Evolutionary conservation across 2,113 vertebrate genomes (phyloP), one percentile per base, ranked within the genome.

Genomic region (Catharus fuscescens): DNA sequence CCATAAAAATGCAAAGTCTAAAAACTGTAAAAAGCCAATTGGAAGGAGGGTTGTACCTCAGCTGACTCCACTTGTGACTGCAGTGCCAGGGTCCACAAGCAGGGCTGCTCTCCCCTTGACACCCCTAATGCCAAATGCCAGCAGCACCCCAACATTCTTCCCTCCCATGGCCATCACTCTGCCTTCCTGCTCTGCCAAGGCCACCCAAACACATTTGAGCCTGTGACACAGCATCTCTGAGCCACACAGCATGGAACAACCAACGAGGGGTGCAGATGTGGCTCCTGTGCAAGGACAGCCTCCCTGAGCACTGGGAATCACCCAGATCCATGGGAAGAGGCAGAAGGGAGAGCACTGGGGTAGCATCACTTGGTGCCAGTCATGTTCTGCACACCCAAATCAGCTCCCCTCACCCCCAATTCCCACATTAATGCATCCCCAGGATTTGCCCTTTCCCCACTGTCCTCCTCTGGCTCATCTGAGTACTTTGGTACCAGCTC

Each of bases 381-480:
- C 16, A 18, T 8, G 25, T 38, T 52, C 48, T 57, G 25, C 28
- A 70, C 9, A 26, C 34, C 44, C 47, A 61, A 29, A 19, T 7
- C 5, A 8, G 28, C 21, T 36, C 50, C 44, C 32, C 26, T 32
- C 42, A 16, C 21, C 8, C 3, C 14, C 54, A 65, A 21, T 34
- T 29, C 32, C 26, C 26, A 64, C 8, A 6, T 12, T 32, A 18
- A 6, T 4, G 10, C 10, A 52, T 9, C 12, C 16, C 26, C 47
- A 52, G 10, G 59, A 50, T 10, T 8, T 42, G 11, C 14, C 12
- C 8, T 25, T 76, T 80, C 45, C 3, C 45, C 34, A 56, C 31
- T 12, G 8, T 82, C 13, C n/a, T 52, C 28, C 12, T 48, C 21
- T 1, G 0, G 6, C 4, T 44, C 28, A 13, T 0, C 1, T n/a